These are phyloP conservation scores for Anabacerthia variegaticeps DNA, from an alignment of 2,797 vertebrate genomes.

Conservation along the genomic window DNA sequence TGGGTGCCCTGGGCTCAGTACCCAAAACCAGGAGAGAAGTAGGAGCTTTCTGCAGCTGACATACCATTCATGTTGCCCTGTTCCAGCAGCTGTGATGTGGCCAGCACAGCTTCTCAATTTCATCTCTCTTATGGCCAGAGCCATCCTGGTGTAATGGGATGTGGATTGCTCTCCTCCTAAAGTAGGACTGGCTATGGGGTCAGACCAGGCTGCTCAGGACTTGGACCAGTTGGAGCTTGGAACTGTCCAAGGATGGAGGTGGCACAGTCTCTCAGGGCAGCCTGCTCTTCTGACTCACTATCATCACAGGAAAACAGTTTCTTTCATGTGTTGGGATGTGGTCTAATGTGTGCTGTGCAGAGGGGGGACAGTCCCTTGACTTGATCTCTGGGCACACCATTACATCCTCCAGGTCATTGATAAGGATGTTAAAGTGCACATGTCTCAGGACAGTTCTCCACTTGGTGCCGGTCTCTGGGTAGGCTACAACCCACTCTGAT, in stretches of 20 bases:
- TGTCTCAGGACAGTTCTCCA: background rate
- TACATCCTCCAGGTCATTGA: background rate
- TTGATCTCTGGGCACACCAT: background rate
- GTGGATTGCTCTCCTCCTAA: background rate
- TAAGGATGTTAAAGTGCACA: background rate
- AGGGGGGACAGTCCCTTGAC: background rate
- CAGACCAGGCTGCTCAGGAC: background rate
- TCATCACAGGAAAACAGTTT: background rate
- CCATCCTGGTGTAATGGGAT: background rate
- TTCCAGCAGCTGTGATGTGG: accelerated
- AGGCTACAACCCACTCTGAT: background rate
- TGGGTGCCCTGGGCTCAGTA: background rate
- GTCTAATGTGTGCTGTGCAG: background rate
- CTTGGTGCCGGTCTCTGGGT: background rate
- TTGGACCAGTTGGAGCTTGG: background rate
- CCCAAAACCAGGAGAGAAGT: background rate
- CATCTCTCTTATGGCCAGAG: background rate
- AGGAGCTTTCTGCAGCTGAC: background rate
- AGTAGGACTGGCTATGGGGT: background rate
- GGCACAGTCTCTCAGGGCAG: accelerated
- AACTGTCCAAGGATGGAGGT: background rate
- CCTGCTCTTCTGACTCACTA: accelerated
- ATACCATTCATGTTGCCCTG: background rate
- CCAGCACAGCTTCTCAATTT: background rate
- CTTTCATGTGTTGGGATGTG: background rate